These are phyloP conservation scores for Salmo trutta DNA, from an alignment of 2,797 vertebrate species.

Conservation along the genomic window DNA sequence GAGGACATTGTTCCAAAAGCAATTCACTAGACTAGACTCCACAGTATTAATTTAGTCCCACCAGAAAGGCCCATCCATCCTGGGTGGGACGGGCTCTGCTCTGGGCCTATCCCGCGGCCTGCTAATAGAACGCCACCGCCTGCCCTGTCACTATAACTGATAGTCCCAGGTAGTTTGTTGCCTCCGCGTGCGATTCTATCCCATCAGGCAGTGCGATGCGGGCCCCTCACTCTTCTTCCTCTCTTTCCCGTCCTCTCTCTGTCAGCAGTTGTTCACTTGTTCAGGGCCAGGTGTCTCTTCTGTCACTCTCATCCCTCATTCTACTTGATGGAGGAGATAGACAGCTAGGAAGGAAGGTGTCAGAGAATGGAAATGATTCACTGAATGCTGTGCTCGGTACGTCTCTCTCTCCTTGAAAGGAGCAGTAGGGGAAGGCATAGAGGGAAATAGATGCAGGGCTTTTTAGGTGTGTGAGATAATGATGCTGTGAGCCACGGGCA, in stretches of 20 bases:
- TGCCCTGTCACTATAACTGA: constrained; percentile 78
- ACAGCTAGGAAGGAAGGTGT: constrained; percentile 47
- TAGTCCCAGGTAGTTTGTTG: constrained; percentile 72
- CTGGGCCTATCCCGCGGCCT: constrained; percentile 64
- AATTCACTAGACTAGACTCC: constrained; percentile 73
- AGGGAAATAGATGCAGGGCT: constrained; percentile 28
- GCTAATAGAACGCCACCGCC: constrained; percentile 74
- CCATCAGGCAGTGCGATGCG: constrained; percentile 53
- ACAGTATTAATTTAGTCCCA: constrained; percentile 79
- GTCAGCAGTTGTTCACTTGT: constrained; percentile 47
- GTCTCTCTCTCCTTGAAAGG: constrained; percentile 39
- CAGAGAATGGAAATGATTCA: constrained; percentile 58
- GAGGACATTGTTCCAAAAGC: constrained; percentile 78
- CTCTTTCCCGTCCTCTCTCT: constrained; percentile 25
- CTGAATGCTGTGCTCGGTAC: constrained; percentile 41
- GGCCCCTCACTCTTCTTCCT: constrained; percentile 33
- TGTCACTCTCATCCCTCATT: constrained; percentile 67
- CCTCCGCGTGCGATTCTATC: constrained; percentile 64
- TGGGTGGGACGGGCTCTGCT: constrained; percentile 62
- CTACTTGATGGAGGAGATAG: constrained; percentile 65
- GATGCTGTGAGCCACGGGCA: constrained; percentile 36
- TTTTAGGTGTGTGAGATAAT: constrained; percentile 34
- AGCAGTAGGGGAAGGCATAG: constrained; percentile 2
- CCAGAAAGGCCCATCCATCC: constrained; percentile 77
- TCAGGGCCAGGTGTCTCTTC: constrained; percentile 67